phyloP scores from a whole-genome alignment of 2,797 vertebrate species.

The Leptatherina wallacei region DNA sequence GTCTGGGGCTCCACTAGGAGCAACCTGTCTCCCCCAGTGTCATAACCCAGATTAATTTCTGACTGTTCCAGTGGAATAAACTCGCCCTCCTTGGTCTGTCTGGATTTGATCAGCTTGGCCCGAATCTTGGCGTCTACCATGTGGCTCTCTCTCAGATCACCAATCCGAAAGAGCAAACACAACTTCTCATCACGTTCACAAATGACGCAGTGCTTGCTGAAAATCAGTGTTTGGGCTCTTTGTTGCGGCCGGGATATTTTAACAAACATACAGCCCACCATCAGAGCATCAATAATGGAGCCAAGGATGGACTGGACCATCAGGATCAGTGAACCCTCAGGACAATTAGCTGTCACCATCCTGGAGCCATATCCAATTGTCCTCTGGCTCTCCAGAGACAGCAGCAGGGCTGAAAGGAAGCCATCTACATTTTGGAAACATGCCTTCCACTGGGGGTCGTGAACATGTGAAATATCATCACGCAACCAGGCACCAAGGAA shows the following conservation, averaged over 20 bases:
- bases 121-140: conserved; percentile 90
- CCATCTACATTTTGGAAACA: conserved; percentile 86
- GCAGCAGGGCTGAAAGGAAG: conserved; percentile 86
- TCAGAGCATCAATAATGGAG: conserved; percentile 88
- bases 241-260: conserved; percentile 90
- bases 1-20: conserved; percentile 89
- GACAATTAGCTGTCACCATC: conserved; percentile 85
- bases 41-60: conserved; percentile 87
- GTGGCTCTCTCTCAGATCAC: conserved; percentile 87
- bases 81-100: conserved; percentile 87
- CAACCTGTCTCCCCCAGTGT: conserved; percentile 84
- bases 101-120: conserved; percentile 88
- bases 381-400: conserved; percentile 87
- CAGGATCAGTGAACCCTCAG: conserved; percentile 82
- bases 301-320: conserved; percentile 88
- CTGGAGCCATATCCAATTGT: conserved; percentile 89
- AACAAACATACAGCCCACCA: conserved; percentile 91
- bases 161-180: conserved; percentile 87
- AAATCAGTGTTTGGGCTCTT: conserved; percentile 87
- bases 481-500: conserved; percentile 82
- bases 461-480: conserved; percentile 79
- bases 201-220: conserved; percentile 86
- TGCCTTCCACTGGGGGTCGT: conserved; percentile 77
- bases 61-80: conserved; percentile 89
- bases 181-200: conserved; percentile 82